Base-by-base conservation (phyloP, 1,140 invertebrate species). In the Chymomyza costata region DNA sequence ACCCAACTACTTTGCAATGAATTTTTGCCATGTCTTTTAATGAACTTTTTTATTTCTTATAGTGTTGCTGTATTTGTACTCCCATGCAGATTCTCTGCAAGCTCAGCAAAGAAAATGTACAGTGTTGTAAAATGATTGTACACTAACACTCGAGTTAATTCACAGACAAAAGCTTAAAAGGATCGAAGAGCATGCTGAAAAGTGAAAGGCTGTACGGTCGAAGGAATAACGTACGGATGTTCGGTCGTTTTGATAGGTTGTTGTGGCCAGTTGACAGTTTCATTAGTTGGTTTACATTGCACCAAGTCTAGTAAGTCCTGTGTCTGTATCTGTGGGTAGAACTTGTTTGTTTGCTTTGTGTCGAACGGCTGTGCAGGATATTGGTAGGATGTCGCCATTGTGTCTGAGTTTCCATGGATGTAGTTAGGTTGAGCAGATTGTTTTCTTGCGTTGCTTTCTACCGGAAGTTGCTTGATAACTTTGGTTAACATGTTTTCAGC, bases 181-280 rank as follows among this genome's bases (percentile, higher is more conserved):
- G 11, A 21, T 14, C 40, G 38, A 21, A 39, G 14, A 51, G 31
- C 34, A 28, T 50, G 38, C 44, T 32, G 41, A 46, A 45, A 46
- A 53, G 25, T 47, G 47, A 54, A 64, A 48, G 47, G 45, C 43
- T 21, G 31, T 15, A 25, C 48, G 30, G 46, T n/a, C n/a, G n/a
- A n/a, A 46, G 53, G 52, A 61, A 49, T 49, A 51, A 16, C 14
- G 38, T 14, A 31, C 51, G 47, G n/a, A n/a, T n/a, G n/a, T n/a
- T n/a, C n/a, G n/a, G n/a, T n/a, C n/a, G n/a, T n/a, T n/a, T n/a
- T n/a, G n/a, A n/a, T n/a, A n/a, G 49, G 60, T 49, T 28, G 48
- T 68, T 76, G 71, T 44, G 71, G 71, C 71, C 65, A 70, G 71
- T 76, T 76, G 71, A 76, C 71, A 76, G 71, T 76, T 76, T 76